phyloP scores from a whole-genome alignment of 2,113 vertebrate genomes.

The Datnioides undecimradiatus region DNA sequence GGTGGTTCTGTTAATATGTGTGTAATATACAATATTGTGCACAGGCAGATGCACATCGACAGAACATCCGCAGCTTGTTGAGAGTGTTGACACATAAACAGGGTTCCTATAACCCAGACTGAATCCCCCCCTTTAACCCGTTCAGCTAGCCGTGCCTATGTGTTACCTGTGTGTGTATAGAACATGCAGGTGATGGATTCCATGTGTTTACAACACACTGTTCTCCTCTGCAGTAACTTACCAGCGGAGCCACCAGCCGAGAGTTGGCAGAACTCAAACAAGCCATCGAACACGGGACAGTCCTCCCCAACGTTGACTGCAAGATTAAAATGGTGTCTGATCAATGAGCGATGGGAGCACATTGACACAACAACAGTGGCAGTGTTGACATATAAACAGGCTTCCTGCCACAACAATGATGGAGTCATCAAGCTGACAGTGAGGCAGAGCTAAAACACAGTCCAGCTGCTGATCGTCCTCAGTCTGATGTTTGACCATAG shows the following conservation, averaged over 20 bases:
- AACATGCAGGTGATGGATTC: neutral
- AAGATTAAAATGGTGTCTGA: neutral
- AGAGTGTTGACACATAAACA: too few relatives aligned
- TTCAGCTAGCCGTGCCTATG: neutral
- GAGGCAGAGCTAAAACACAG: neutral
- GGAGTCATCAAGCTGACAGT: neutral
- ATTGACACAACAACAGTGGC: neutral
- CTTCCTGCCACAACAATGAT: neutral
- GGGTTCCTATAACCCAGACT: too few relatives aligned
- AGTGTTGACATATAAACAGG: neutral
- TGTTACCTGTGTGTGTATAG: neutral
- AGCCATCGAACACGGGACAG: slow-evolving; percentile 95
- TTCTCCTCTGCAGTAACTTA: slow-evolving; percentile 80
- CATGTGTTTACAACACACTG: too few relatives aligned
- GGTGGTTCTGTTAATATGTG: too few relatives aligned
- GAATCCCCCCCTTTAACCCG: neutral
- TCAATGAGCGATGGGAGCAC: neutral
- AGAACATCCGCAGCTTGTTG: too few relatives aligned
- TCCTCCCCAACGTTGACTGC: slow-evolving; percentile 98
- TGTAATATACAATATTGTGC: too few relatives aligned
- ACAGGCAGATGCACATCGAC: too few relatives aligned
- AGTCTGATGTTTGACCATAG: neutral
- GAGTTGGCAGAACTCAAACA: slow-evolving; percentile 97
- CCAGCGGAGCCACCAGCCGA: slow-evolving; percentile 96
- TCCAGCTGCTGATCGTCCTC: neutral